Evolutionary conservation across 2,113 vertebrate species (phyloP).

Genomic region (Grammomys dolichurus): DNA sequence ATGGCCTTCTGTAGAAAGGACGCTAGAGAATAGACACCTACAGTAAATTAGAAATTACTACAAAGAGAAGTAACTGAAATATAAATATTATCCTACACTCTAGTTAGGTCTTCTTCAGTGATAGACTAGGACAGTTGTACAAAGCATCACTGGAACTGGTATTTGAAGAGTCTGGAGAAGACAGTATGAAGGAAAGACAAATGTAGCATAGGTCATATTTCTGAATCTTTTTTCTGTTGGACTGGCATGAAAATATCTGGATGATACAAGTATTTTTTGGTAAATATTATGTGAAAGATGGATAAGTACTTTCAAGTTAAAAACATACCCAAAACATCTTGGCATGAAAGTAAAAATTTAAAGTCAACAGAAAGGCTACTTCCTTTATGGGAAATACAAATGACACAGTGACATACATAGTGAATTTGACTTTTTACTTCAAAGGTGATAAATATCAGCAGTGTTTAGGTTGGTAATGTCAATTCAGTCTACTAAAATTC

Average conservation of each 20-base stretch:
- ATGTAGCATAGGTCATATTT: neutral
- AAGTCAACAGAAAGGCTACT: neutral
- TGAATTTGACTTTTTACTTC: neutral
- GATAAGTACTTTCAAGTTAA: neutral
- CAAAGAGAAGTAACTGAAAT: neutral
- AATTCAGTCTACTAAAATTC: neutral
- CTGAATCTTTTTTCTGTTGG: neutral
- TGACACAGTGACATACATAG: neutral
- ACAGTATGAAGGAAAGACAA: constrained; percentile 41
- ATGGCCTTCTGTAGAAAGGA: neutral
- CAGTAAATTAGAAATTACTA: neutral
- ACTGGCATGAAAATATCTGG: constrained; percentile 2
- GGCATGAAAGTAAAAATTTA: neutral
- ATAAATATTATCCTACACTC: neutral
- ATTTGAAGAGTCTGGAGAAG: constrained; percentile 9
- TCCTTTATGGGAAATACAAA: neutral
- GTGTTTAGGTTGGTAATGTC: neutral
- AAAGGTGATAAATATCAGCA: neutral
- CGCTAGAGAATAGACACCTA: neutral
- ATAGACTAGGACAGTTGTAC: neutral
- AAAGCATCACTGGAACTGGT: neutral
- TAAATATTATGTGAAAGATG: neutral
- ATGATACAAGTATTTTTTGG: neutral
- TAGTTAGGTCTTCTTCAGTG: neutral
- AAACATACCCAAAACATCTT: neutral